These are phyloP conservation scores for Telmatherina bonti DNA, from an alignment of 2,797 vertebrate species.

Conservation along the genomic window DNA sequence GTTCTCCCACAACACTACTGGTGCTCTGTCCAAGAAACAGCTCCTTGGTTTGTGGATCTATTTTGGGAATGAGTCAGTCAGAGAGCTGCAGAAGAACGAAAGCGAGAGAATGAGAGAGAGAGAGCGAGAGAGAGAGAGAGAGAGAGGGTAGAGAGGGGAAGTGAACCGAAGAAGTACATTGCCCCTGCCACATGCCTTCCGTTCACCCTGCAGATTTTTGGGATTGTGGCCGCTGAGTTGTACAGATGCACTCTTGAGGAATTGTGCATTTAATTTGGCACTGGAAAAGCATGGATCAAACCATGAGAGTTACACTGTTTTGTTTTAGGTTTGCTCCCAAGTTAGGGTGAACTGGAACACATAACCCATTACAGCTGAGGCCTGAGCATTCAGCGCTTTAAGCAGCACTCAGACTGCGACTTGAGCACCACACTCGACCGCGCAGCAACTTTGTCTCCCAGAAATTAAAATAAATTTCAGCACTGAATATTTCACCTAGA, in stretches of 20 bases:
- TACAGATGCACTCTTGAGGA: slow-evolving; percentile 55
- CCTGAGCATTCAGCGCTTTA: slow-evolving; percentile 34
- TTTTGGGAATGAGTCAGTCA: slow-evolving; percentile 46
- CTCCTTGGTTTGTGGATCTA: slow-evolving; percentile 62
- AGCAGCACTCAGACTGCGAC: slow-evolving; percentile 27
- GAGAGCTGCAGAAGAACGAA: slow-evolving; percentile 22
- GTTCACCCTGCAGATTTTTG: slow-evolving; percentile 54
- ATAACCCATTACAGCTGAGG: slow-evolving; percentile 50
- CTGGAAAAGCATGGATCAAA: slow-evolving; percentile 59
- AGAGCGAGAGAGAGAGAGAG: neutral
- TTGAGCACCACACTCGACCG: slow-evolving; percentile 15
- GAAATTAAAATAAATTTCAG: neutral
- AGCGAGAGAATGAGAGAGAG: slow-evolving; percentile 17
- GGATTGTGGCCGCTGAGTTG: slow-evolving; percentile 54
- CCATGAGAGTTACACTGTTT: slow-evolving; percentile 41
- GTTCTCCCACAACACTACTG: slow-evolving; percentile 59
- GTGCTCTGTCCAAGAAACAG: slow-evolving; percentile 60
- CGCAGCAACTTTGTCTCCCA: neutral
- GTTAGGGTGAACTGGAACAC: slow-evolving; percentile 53
- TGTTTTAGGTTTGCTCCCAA: slow-evolving; percentile 62
- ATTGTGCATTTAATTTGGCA: slow-evolving; percentile 64
- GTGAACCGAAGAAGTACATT: slow-evolving; percentile 64
- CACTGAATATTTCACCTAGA: neutral
- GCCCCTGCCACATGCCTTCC: slow-evolving; percentile 57
- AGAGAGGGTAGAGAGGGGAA: slow-evolving; percentile 27